These are phyloP conservation scores for Patiria pectinifera DNA, from an alignment of 53 echinoderm and acorn worm genomes.

Conservation along the genomic window DNA sequence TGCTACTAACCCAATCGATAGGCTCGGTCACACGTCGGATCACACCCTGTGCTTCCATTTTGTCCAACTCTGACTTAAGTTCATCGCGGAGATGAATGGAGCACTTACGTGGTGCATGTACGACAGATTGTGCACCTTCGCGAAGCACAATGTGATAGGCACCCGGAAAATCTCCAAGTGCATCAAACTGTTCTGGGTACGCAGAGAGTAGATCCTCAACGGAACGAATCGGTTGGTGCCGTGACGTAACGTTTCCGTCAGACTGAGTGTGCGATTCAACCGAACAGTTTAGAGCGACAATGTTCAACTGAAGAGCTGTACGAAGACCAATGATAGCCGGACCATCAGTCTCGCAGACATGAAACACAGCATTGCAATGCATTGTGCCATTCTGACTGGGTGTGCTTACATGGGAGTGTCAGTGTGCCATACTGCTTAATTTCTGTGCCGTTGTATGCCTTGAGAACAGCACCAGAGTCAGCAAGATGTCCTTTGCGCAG, in stretches of 20 bases:
- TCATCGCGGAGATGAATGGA: slow-evolving; percentile 72
- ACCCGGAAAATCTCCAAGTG: slow-evolving; percentile 57
- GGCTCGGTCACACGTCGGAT: slow-evolving; percentile 73
- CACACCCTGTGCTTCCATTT: slow-evolving; percentile 69
- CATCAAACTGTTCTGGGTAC: slow-evolving; percentile 73
- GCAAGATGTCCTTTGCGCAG: too few relatives aligned
- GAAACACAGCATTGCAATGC: slow-evolving; percentile 45
- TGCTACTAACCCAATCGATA: slow-evolving; percentile 73
- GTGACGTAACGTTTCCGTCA: background rate
- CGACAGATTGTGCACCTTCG: slow-evolving; percentile 30
- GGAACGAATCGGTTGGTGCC: slow-evolving; percentile 6
- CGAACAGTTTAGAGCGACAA: slow-evolving; percentile 36
- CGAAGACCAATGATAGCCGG: background rate
- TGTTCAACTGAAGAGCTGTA: slow-evolving; percentile 33
- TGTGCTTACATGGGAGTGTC: slow-evolving; percentile 32
- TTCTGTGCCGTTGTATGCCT: slow-evolving; percentile 61
- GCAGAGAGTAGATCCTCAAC: slow-evolving; percentile 35
- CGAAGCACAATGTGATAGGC: slow-evolving; percentile 71
- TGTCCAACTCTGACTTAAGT: slow-evolving; percentile 57
- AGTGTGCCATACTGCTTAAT: slow-evolving; percentile 62
- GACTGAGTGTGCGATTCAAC: slow-evolving; percentile 12
- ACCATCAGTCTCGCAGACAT: slow-evolving; percentile 48
- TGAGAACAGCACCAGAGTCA: slow-evolving; percentile 14
- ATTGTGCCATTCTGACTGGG: slow-evolving; percentile 20
- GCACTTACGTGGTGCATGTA: slow-evolving; percentile 37